Conservation (phyloP, 2,797 vertebrate genomes). For the Euphonia xanthogaster region DNA sequence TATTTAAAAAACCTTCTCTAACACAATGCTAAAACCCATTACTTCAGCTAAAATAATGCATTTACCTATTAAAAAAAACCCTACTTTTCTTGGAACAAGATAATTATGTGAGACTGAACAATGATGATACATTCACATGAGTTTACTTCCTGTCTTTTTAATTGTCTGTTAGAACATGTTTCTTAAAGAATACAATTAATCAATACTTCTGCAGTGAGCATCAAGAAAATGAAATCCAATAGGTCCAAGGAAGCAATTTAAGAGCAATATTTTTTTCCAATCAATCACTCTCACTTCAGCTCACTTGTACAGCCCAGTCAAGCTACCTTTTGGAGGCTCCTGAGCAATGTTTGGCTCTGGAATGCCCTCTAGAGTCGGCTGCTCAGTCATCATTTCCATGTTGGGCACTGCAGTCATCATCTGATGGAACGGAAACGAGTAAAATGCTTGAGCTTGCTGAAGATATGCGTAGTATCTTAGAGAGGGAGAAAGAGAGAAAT, state of each 20-base stretch:
- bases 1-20: not conserved
- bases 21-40: not conserved
- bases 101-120: not conserved
- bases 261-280: not conserved
- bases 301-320: not conserved
- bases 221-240: not conserved
- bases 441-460: slow-evolving; percentile 75
- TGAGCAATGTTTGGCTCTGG: slow-evolving; percentile 54
- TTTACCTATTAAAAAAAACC: not conserved
- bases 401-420: slow-evolving; percentile 67
- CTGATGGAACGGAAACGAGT: slow-evolving; percentile 66
- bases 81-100: not conserved
- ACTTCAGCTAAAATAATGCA: not conserved
- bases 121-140: not conserved
- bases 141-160: not conserved
- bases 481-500: not conserved
- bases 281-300: not conserved
- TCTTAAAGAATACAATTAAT: not conserved
- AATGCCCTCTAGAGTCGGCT: slow-evolving; percentile 41
- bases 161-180: not conserved
- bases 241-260: not conserved
- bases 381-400: slow-evolving; percentile 55
- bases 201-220: not conserved
- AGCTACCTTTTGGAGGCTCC: slow-evolving; percentile 73
- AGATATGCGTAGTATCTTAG: slow-evolving; percentile 69